A percentile compares a stretch with the other conserved stretches of the same genome.
phyloP scores from a whole-genome alignment of 2,113 vertebrate species.

The Bostrychus sinensis region DNA sequence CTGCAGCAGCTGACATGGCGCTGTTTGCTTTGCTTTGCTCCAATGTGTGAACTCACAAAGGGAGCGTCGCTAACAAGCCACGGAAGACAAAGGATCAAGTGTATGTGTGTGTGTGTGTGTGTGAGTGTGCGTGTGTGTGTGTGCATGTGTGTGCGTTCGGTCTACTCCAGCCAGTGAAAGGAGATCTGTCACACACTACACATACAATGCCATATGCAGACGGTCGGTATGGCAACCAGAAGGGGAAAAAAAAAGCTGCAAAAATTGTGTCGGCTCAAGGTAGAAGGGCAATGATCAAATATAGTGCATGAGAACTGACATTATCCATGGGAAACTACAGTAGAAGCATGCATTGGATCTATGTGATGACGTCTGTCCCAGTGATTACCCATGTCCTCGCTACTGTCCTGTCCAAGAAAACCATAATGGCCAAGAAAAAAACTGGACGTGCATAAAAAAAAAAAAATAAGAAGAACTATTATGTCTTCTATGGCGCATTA shows the following conservation, averaged over 20 bases:
- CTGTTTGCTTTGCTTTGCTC: constrained; percentile 64
- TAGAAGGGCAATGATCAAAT: background rate
- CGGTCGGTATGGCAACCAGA: constrained; percentile 62
- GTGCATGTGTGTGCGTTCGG: constrained; percentile 48
- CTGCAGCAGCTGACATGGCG: constrained; percentile 44
- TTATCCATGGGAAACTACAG: background rate
- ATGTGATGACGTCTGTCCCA: too few relatives aligned
- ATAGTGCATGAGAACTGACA: background rate
- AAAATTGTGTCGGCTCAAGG: constrained; percentile 24
- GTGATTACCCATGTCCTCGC: too few relatives aligned
- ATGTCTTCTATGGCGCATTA: too few relatives aligned
- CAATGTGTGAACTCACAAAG: constrained; percentile 62
- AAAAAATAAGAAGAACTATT: too few relatives aligned
- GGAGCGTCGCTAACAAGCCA: constrained; percentile 47
- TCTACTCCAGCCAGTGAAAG: constrained; percentile 39
- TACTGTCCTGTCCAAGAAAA: too few relatives aligned
- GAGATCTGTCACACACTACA: constrained; percentile 51
- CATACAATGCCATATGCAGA: constrained; percentile 47
- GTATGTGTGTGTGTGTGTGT: constrained; percentile 50
- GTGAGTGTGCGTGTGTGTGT: constrained; percentile 52
- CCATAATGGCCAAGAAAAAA: too few relatives aligned
- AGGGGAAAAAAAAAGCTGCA: constrained; percentile 33
- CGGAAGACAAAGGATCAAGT: constrained; percentile 60
- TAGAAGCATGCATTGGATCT: background rate
- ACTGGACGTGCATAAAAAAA: too few relatives aligned